Evolutionary conservation across 2,797 vertebrate species (phyloP).

Genomic region (Hypotaenidia okinawae): DNA sequence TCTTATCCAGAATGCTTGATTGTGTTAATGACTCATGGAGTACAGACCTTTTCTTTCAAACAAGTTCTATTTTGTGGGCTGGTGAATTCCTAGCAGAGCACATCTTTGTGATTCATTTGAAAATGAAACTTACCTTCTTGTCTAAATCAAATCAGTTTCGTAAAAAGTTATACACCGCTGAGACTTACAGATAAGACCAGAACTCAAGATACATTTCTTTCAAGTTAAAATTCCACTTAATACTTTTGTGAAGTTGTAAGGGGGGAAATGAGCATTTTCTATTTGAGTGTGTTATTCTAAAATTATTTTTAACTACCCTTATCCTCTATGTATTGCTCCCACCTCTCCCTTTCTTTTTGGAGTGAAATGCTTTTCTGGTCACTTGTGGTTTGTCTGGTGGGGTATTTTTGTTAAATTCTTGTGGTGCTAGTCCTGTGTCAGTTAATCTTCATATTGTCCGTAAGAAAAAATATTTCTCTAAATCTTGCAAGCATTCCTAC

Average conservation of each 20-base stretch:
- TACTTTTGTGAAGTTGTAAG: neutral
- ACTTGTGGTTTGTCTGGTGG: neutral
- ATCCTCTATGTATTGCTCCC: neutral
- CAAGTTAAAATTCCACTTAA: neutral
- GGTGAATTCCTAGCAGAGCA: neutral
- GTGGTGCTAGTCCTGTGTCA: neutral
- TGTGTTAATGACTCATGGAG: neutral
- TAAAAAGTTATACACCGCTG: neutral
- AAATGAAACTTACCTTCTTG: neutral
- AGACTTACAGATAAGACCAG: neutral
- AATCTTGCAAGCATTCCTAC: neutral
- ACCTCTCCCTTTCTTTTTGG: neutral
- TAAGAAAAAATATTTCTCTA: neutral
- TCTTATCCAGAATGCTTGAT: neutral
- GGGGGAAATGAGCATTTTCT: neutral
- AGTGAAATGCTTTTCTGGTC: neutral
- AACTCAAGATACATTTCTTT: neutral
- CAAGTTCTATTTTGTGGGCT: neutral
- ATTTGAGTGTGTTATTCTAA: neutral
- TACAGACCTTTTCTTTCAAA: neutral
- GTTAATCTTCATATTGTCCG: neutral
- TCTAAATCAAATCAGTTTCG: neutral
- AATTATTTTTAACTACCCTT: neutral
- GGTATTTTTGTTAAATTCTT: neutral
- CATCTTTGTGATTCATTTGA: neutral